A percentile compares a stretch with the other conserved stretches of the same genome.
These are phyloP conservation scores for Uloborus diversus DNA, from an alignment of 1,140 invertebrate genomes.

Conservation along the genomic window DNA sequence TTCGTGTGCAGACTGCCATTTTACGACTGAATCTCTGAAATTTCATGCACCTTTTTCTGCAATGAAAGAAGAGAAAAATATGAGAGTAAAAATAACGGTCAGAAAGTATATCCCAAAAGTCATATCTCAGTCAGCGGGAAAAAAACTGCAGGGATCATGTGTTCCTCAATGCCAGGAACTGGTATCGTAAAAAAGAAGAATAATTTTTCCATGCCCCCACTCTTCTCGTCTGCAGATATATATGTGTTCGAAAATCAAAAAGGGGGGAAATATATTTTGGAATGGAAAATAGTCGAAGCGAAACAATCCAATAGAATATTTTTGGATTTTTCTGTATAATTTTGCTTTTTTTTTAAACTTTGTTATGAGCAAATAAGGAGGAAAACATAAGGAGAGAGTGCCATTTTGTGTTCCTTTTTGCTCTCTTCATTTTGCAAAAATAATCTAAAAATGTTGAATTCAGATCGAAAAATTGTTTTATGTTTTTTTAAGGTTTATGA, in stretches of 20 bases:
- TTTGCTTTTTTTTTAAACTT: too few relatives aligned
- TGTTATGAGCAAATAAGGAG: too few relatives aligned
- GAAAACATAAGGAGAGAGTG: too few relatives aligned
- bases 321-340: too few relatives aligned
- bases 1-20: slow-evolving; percentile 21
- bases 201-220: slow-evolving; percentile 21
- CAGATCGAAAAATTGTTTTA: too few relatives aligned
- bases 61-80: not conserved
- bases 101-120: slow-evolving; percentile 31
- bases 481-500: too few relatives aligned
- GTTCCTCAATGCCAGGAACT: slow-evolving; percentile 14
- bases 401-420: too few relatives aligned
- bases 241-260: not conserved
- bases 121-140: slow-evolving; percentile 18
- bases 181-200: slow-evolving; percentile 21
- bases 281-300: slow-evolving; percentile 22
- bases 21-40: slow-evolving; percentile 34
- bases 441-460: too few relatives aligned
- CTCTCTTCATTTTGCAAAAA: too few relatives aligned
- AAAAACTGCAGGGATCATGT: slow-evolving; percentile 40
- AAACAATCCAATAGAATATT: slow-evolving; percentile 45
- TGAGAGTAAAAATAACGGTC: slow-evolving; percentile 10
- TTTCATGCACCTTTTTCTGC: slow-evolving; percentile 11
- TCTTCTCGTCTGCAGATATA: slow-evolving; percentile 7
- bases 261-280: slow-evolving; percentile 5